phyloP scores from a whole-genome alignment of 2,797 vertebrate genomes.

The Adrianichthys oophorus region DNA sequence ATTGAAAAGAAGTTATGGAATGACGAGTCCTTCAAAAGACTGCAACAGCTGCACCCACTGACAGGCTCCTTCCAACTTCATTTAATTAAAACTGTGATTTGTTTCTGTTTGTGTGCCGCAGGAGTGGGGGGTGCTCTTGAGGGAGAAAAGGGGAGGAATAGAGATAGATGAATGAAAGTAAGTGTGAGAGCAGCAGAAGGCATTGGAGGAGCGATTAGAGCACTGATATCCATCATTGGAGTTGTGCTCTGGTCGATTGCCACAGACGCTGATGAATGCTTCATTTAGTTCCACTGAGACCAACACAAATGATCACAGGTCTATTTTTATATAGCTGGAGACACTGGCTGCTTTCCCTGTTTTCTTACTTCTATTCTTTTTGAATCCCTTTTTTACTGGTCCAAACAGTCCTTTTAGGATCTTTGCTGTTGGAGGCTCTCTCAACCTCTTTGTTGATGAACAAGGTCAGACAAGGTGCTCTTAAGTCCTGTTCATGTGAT shows the following conservation, averaged over 20 bases:
- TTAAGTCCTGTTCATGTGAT: too few relatives aligned
- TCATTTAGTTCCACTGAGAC: slow-evolving; percentile 58
- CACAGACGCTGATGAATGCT: slow-evolving; percentile 63
- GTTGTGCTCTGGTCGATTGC: slow-evolving; percentile 66
- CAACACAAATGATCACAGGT: slow-evolving; percentile 31
- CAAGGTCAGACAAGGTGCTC: too few relatives aligned
- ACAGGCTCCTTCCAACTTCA: slow-evolving; percentile 43
- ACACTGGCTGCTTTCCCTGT: slow-evolving; percentile 18
- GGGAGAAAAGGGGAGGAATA: slow-evolving; percentile 36
- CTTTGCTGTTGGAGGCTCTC: too few relatives aligned
- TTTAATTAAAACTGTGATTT: slow-evolving; percentile 73
- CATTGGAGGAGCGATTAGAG: slow-evolving; percentile 74
- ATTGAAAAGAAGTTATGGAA: slow-evolving; percentile 13
- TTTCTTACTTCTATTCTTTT: slow-evolving; percentile 5
- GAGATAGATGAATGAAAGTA: slow-evolving; percentile 68
- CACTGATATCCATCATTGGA: slow-evolving; percentile 70
- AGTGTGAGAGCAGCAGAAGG: slow-evolving; percentile 70
- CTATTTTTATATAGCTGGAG: slow-evolving; percentile 38
- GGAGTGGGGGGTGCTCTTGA: slow-evolving; percentile 19
- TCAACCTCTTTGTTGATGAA: too few relatives aligned
- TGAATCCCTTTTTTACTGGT: neutral
- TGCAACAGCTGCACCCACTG: slow-evolving; percentile 56
- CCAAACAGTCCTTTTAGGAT: too few relatives aligned
- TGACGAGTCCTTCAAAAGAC: slow-evolving; percentile 36
- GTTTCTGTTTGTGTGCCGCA: slow-evolving; percentile 70